These are phyloP conservation scores for Spialia ferax DNA, from an alignment of 2,888 invertebrate species.

Conservation along the genomic window DNA sequence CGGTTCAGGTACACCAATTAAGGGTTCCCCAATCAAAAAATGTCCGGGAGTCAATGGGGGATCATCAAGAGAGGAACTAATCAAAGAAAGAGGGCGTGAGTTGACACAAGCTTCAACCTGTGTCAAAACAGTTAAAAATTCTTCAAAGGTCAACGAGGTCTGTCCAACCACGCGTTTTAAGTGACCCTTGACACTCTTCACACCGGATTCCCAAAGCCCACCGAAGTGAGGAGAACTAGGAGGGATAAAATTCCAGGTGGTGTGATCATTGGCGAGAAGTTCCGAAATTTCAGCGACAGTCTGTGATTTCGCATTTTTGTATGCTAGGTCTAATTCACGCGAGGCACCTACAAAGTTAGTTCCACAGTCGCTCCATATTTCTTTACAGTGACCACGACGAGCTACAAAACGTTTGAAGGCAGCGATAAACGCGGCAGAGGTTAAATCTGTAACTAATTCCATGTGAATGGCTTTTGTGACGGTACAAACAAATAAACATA, in stretches of 20 bases:
- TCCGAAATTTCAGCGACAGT: background rate
- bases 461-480: slow-evolving; percentile 41
- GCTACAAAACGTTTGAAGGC: slow-evolving; percentile 39
- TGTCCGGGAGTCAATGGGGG: slow-evolving; percentile 41
- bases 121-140: background rate
- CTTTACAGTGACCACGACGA: slow-evolving; percentile 41
- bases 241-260: slow-evolving; percentile 44
- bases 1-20: background rate
- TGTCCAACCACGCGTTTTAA: slow-evolving; percentile 33
- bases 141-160: background rate
- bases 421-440: slow-evolving; percentile 37
- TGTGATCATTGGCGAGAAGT: slow-evolving; percentile 26
- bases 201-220: slow-evolving; percentile 45
- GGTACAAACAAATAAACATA: slow-evolving; percentile 13
- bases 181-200: slow-evolving; percentile 42
- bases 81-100: slow-evolving; percentile 42
- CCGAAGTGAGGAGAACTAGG: slow-evolving; percentile 44
- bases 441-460: slow-evolving; percentile 39
- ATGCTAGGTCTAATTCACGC: slow-evolving; percentile 41
- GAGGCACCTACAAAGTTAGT: slow-evolving; percentile 46
- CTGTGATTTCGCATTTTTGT: slow-evolving; percentile 22
- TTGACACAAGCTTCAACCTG: slow-evolving; percentile 34
- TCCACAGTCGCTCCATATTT: slow-evolving; percentile 43
- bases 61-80: slow-evolving; percentile 41
- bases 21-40: slow-evolving; percentile 37